These are phyloP conservation scores for Zophobas morio DNA, from an alignment of 1,140 invertebrate species.

Conservation along the genomic window DNA sequence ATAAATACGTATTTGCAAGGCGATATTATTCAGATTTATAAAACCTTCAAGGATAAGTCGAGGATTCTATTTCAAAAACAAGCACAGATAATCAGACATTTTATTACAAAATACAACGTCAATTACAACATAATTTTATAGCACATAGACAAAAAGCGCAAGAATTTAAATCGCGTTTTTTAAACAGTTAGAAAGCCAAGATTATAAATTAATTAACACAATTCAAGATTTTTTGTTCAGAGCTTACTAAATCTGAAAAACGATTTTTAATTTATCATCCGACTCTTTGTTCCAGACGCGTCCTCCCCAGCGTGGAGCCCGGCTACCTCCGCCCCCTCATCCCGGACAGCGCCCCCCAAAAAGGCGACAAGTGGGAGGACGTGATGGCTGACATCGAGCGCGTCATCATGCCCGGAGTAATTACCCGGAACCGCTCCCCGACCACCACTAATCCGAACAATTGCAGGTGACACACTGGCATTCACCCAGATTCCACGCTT, in stretches of 20 bases:
- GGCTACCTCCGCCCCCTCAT: constrained; percentile 89
- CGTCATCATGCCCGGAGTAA: constrained; percentile 95
- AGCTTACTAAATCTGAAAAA: background rate
- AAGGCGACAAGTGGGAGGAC: constrained; percentile 89
- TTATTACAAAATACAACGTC: too few relatives aligned
- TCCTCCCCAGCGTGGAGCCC: constrained; percentile 85
- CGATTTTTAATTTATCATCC: background rate
- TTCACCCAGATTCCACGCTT: constrained; percentile 97
- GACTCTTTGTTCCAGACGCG: constrained; percentile 73
- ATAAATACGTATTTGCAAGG: too few relatives aligned
- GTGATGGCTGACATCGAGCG: constrained; percentile 92
- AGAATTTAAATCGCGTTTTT: too few relatives aligned
- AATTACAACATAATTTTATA: too few relatives aligned
- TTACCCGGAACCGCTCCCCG: background rate
- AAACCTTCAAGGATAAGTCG: too few relatives aligned
- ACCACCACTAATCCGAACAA: background rate
- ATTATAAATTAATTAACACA: too few relatives aligned
- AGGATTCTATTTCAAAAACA: too few relatives aligned
- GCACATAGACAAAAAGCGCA: too few relatives aligned
- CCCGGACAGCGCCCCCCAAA: constrained; percentile 84
- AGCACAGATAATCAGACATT: too few relatives aligned
- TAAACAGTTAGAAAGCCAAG: too few relatives aligned
- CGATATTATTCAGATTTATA: too few relatives aligned
- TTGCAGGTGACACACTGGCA: constrained; percentile 96
- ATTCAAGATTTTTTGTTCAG: too few relatives aligned